Conservation (phyloP, 2,888 invertebrate genomes). For the Amiota communis region DNA sequence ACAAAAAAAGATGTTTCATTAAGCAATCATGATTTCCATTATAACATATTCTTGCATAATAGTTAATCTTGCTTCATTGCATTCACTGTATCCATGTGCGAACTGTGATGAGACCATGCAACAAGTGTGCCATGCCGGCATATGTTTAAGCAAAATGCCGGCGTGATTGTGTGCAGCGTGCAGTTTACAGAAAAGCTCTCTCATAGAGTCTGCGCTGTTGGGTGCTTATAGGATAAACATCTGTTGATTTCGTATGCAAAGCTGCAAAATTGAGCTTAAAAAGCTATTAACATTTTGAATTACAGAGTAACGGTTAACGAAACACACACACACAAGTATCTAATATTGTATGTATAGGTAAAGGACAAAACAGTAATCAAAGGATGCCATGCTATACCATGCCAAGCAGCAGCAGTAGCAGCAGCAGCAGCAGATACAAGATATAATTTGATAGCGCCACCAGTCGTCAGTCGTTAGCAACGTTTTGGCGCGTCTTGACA, state of each 20-base stretch:
- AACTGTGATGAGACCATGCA: background rate
- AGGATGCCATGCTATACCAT: conserved; percentile 2
- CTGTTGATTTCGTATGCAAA: background rate
- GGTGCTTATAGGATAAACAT: background rate
- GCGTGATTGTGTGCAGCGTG: background rate
- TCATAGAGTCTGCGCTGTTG: background rate
- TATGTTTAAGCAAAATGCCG: background rate
- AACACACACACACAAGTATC: background rate
- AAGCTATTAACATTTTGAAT: conserved; percentile 31
- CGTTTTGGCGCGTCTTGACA: conserved; percentile 73
- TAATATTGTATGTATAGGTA: too few relatives aligned
- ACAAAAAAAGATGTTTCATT: too few relatives aligned
- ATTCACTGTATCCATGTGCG: background rate
- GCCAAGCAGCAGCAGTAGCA: background rate
- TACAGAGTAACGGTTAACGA: conserved; percentile 35
- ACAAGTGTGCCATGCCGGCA: background rate
- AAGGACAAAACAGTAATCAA: too few relatives aligned
- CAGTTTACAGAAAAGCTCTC: conserved; percentile 3
- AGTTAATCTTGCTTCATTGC: too few relatives aligned
- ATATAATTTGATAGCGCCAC: conserved; percentile 9
- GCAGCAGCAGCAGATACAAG: background rate
- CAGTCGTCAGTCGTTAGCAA: conserved; percentile 70
- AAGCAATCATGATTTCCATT: too few relatives aligned
- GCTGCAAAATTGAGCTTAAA: conserved; percentile 9
- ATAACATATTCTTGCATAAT: too few relatives aligned